These are phyloP conservation scores for Pangasianodon gigas DNA, from an alignment of 2,113 vertebrate genomes.

Conservation along the genomic window DNA sequence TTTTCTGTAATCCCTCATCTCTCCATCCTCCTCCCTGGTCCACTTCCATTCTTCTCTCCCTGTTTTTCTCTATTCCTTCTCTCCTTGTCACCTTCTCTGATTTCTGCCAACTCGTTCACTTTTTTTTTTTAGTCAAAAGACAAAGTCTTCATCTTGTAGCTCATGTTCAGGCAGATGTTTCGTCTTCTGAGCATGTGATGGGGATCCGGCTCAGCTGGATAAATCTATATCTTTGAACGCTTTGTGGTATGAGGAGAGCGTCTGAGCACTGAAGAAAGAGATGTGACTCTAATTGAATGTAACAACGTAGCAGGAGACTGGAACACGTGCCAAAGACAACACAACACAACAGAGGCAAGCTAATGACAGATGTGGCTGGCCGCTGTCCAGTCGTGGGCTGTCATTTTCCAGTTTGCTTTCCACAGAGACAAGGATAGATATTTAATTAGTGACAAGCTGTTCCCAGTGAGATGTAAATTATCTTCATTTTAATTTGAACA, in stretches of 20 bases:
- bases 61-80: not conserved
- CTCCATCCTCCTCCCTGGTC: not conserved
- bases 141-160: not conserved
- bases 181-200: not conserved
- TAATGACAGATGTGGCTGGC: conserved; percentile 38
- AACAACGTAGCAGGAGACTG: conserved; percentile 24
- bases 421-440: not conserved
- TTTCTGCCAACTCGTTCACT: not conserved
- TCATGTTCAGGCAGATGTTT: conserved; percentile 11
- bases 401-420: conserved; percentile 14
- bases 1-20: not conserved
- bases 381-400: conserved; percentile 21
- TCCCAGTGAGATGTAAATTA: conserved; percentile 5
- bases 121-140: too few species aligned
- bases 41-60: not conserved
- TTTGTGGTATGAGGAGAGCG: not conserved
- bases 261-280: not conserved
- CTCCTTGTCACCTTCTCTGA: not conserved
- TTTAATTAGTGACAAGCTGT: conserved; percentile 24
- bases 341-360: conserved; percentile 10
- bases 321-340: conserved; percentile 27
- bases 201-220: not conserved
- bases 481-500: not conserved
- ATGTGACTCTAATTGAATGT: conserved; percentile 29
- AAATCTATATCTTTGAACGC: not conserved